Percentiles rank a stretch among this genome's conserved stretches.
These are phyloP conservation scores for Colostygia pectinataria DNA, from an alignment of 2,888 invertebrate genomes.

Conservation along the genomic window DNA sequence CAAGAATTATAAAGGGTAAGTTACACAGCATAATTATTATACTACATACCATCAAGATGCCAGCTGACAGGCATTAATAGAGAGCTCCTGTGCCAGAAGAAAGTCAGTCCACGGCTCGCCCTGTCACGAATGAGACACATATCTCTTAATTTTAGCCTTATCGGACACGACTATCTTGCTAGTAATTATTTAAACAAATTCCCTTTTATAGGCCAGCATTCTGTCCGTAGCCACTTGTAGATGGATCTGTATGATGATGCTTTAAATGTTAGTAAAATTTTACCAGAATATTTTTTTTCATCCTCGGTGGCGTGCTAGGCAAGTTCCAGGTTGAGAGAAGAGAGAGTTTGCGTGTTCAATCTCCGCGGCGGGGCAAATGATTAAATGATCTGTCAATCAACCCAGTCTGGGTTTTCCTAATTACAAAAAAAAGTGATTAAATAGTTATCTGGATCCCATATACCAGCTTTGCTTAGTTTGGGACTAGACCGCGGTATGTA, in stretches of 20 bases:
- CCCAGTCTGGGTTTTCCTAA: no score
- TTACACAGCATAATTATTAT: constrained; percentile 19
- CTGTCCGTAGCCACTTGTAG: constrained; percentile 3
- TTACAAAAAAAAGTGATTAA: no score
- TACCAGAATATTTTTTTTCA: no score
- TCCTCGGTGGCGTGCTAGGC: no score
- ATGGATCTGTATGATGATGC: background rate
- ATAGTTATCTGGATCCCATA: no score
- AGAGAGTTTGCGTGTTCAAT: no score
- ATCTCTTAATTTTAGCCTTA: constrained; percentile 71
- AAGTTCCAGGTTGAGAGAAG: no score
- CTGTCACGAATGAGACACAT: constrained; percentile 56
- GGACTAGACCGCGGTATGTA: no score
- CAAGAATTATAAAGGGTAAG: constrained; percentile 9
- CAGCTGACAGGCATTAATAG: constrained; percentile 33
- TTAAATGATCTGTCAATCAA: no score
- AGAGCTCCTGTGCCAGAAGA: constrained; percentile 34
- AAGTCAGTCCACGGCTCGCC: constrained; percentile 41
- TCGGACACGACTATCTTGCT: constrained; percentile 67
- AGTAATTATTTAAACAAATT: constrained; percentile 65
- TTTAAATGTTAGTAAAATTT: no score
- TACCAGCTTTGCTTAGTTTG: no score
- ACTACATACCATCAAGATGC: constrained; percentile 40
- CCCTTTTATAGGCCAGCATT: constrained; percentile 36
- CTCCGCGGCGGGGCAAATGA: no score